Evolutionary conservation across 2,888 invertebrate species (phyloP), one percentile per base, ranked within the genome.

Genomic region (Micoletzkya japonica): DNA sequence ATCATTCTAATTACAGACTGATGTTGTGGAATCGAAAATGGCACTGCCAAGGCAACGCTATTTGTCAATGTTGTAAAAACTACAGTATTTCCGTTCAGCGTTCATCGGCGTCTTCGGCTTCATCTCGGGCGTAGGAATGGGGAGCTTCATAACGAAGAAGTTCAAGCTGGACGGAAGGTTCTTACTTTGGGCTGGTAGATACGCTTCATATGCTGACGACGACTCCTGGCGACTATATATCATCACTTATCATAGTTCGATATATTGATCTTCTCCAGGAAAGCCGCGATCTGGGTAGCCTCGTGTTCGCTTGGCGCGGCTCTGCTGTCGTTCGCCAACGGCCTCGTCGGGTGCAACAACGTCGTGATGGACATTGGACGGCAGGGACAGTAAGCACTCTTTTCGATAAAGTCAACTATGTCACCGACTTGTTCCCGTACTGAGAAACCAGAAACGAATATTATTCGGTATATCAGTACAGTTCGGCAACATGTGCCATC

Each of bases 301-400:
- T 58, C 79, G 7, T 82, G 82, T 66, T 80, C 82, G 54, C 69
- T 77, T 6, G 70, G 80, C n/a, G 84, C 84, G 28, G 81, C 81
- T 14, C 60, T 75, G 7, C 71, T 82, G n/a, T 79, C 81, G 7
- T 79, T 85, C 57, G 64, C 76, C 20, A 83, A 85, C 68, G 80
- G 81, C 44, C 72, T 72, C 20, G 80, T 85, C 70, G 85, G 84
- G 24, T 85, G 85, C 71, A 76, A 78, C n/a, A 82, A 82, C 30
- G 81, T 83, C 2, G 74, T 81, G 52, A 80, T 81, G 26, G 74
- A 76, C 49, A 77, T 85, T 24, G 84, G 81, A 37, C 75, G 80
- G 36, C 74, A 78, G 60, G 77, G 36, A 72, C 7, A 39, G 74
- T 74, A 44, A 71, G 67, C 49, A n/a, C n/a, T n/a, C n/a, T n/a